phyloP scores from a whole-genome alignment of 35 echinoderm and acorn worm genomes.

The Ophiothrix spiculata region DNA sequence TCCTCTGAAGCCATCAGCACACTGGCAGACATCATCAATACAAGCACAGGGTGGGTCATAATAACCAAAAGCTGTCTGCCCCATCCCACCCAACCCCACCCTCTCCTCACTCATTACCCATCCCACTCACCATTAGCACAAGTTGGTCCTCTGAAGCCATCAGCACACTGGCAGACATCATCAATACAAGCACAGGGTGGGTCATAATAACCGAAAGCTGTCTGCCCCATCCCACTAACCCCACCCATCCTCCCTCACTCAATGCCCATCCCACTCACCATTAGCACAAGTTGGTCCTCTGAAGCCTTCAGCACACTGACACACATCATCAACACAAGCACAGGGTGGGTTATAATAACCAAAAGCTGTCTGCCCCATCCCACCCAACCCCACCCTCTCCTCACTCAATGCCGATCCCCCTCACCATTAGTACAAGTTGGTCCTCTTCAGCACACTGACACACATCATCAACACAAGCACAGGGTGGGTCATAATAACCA shows the following conservation, averaged over 20 bases:
- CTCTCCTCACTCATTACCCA: too few species aligned
- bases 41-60: too few species aligned
- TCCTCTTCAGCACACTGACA: conserved; percentile 60
- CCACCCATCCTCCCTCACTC: too few species aligned
- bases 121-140: conserved; percentile 73
- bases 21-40: too few species aligned
- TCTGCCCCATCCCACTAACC: too few species aligned
- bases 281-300: conserved; percentile 56
- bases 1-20: conserved; percentile 67
- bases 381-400: too few species aligned
- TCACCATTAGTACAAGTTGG: conserved; percentile 57
- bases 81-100: too few species aligned
- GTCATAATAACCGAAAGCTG: conserved; percentile 22
- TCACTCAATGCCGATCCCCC: too few species aligned
- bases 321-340: conserved; percentile 53
- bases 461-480: conserved; percentile 52
- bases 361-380: neutral
- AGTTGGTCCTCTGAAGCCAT: conserved; percentile 46
- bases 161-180: conserved; percentile 41
- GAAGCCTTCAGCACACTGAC: conserved; percentile 52
- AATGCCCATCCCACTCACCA: conserved; percentile 31
- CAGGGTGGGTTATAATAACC: too few species aligned
- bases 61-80: too few species aligned
- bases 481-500: too few species aligned
- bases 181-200: conserved; percentile 62